These are phyloP conservation scores for Ceratina calcarata DNA, from an alignment of 1,140 invertebrate genomes.

Conservation along the genomic window DNA sequence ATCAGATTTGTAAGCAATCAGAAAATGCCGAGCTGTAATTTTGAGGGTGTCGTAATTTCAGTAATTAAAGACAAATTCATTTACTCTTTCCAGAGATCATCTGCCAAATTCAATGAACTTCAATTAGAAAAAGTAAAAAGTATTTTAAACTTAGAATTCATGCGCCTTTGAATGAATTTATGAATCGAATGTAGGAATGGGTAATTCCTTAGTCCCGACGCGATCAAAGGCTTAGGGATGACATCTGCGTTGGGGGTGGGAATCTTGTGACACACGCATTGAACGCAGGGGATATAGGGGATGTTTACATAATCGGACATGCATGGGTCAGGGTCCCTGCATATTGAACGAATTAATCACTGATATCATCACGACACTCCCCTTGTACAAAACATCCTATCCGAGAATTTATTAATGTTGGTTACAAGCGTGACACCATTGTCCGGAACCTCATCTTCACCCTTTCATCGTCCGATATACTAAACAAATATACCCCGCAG, in stretches of 20 bases:
- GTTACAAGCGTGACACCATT: neutral
- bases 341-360: constrained; percentile 32
- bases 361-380: constrained; percentile 20
- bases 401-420: constrained; percentile 12
- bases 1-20: no score
- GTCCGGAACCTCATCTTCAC: no score
- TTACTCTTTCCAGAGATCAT: no score
- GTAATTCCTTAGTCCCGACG: neutral
- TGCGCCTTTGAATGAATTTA: no score
- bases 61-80: neutral
- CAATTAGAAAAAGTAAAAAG: no score
- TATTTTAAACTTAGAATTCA: no score
- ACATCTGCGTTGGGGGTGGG: constrained; percentile 19
- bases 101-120: no score
- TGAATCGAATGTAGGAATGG: no score
- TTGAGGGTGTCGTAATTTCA: no score
- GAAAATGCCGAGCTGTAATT: no score
- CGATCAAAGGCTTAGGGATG: constrained; percentile 31
- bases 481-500: no score
- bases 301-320: constrained; percentile 16
- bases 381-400: neutral
- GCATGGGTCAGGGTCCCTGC: neutral
- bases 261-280: neutral
- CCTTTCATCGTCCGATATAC: no score
- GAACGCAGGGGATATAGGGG: neutral